Conservation (phyloP, 2,797 vertebrate species). For the Crocidura indochinensis region DNA sequence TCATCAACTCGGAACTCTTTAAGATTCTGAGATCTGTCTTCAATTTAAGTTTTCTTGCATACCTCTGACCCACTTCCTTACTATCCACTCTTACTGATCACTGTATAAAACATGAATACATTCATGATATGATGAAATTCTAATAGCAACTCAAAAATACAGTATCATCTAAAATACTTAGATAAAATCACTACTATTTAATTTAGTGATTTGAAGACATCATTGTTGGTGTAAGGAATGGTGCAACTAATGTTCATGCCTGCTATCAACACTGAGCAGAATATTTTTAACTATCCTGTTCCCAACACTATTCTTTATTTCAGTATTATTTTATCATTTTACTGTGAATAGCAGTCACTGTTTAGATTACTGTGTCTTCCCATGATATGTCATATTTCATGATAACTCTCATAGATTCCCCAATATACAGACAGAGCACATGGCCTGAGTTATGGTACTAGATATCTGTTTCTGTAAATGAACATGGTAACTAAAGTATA, state of each 20-base stretch:
- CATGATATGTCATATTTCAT: background rate
- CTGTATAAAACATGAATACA: background rate
- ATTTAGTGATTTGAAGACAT: background rate
- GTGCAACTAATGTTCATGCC: background rate
- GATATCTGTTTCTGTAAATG: conserved; percentile 2
- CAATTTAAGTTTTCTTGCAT: background rate
- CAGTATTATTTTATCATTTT: background rate
- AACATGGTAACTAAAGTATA: background rate
- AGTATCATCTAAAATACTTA: background rate
- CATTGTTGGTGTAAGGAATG: too few relatives aligned
- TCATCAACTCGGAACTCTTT: background rate
- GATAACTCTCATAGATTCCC: background rate
- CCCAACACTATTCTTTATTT: background rate
- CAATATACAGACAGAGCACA: too few relatives aligned
- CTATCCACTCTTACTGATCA: background rate
- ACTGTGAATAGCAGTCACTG: background rate
- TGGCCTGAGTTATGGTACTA: background rate
- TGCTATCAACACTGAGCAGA: background rate
- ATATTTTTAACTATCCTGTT: background rate
- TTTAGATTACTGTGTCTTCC: background rate
- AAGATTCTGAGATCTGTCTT: background rate
- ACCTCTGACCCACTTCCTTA: background rate
- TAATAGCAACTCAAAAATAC: background rate
- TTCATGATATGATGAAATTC: background rate
- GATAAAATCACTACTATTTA: background rate